Percentiles rank a stretch among this genome's conserved stretches.
Evolutionary conservation across 2,797 vertebrate species (phyloP).

Genomic region (Alosa sapidissima): DNA sequence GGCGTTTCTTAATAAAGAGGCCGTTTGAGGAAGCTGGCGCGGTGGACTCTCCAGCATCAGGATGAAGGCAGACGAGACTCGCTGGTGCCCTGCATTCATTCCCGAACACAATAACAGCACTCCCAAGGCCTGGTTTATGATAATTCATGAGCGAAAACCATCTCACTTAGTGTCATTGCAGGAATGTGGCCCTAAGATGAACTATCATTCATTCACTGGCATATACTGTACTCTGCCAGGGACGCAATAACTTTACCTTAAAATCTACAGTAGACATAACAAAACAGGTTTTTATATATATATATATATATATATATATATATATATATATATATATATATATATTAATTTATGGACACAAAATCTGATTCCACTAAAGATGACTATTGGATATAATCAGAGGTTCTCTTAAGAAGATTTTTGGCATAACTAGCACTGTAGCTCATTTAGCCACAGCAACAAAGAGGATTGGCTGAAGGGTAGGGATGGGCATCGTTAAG

Average conservation of each 20-base stretch:
- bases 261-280: not conserved
- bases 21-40: conserved; percentile 3
- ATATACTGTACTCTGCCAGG: not conserved
- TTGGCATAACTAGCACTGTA: not conserved
- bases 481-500: too few relatives aligned
- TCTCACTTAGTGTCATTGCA: not conserved
- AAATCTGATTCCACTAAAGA: too few relatives aligned
- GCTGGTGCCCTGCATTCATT: not conserved
- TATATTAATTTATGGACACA: too few relatives aligned
- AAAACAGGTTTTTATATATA: too few relatives aligned
- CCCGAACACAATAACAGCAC: not conserved
- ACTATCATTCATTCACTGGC: not conserved
- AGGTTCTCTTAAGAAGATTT: too few relatives aligned
- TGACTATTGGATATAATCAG: too few relatives aligned
- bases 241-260: not conserved
- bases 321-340: too few relatives aligned
- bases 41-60: not conserved
- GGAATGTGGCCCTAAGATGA: not conserved
- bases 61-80: not conserved
- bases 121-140: not conserved
- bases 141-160: not conserved
- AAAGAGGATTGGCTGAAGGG: too few relatives aligned
- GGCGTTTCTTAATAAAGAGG: conserved; percentile 26
- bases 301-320: too few relatives aligned
- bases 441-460: not conserved